These are phyloP conservation scores for Turdus rufiventris DNA, from an alignment of 2,113 vertebrate species.

Conservation along the genomic window DNA sequence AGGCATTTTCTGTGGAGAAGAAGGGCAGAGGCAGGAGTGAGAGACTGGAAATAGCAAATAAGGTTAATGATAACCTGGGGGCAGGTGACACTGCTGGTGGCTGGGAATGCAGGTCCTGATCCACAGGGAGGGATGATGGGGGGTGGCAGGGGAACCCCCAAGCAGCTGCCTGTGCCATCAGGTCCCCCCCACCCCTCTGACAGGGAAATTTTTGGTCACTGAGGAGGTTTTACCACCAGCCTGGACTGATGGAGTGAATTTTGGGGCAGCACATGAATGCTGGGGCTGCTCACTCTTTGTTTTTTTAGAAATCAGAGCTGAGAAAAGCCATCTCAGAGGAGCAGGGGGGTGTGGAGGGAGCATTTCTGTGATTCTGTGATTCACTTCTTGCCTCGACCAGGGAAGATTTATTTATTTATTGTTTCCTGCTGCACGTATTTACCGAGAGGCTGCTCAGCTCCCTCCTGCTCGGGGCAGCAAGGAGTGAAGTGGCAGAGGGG, in stretches of 20 bases:
- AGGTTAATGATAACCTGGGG: slow-evolving; percentile 18
- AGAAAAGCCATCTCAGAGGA: not conserved
- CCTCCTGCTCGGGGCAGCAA: not conserved
- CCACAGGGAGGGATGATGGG: not conserved
- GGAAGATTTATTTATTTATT: not conserved
- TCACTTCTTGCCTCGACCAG: accelerated
- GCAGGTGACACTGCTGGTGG: not conserved
- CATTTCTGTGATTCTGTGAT: not conserved
- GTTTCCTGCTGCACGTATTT: not conserved
- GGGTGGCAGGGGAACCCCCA: not conserved
- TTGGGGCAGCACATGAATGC: accelerated
- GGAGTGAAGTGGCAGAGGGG: not conserved
- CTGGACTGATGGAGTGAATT: not conserved
- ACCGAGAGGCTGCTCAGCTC: not conserved
- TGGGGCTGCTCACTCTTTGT: not conserved
- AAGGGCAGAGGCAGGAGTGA: not conserved
- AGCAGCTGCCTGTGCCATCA: accelerated
- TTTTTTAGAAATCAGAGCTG: not conserved
- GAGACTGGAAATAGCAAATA: not conserved
- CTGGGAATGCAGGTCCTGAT: not conserved
- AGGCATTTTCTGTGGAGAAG: not conserved
- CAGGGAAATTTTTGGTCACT: not conserved
- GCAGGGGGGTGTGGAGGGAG: not conserved
- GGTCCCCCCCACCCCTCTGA: not conserved
- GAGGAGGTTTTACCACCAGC: not conserved